These are phyloP conservation scores for Brachionus angularis DNA, from an alignment of 1,140 invertebrate genomes.

Conservation along the genomic window DNA sequence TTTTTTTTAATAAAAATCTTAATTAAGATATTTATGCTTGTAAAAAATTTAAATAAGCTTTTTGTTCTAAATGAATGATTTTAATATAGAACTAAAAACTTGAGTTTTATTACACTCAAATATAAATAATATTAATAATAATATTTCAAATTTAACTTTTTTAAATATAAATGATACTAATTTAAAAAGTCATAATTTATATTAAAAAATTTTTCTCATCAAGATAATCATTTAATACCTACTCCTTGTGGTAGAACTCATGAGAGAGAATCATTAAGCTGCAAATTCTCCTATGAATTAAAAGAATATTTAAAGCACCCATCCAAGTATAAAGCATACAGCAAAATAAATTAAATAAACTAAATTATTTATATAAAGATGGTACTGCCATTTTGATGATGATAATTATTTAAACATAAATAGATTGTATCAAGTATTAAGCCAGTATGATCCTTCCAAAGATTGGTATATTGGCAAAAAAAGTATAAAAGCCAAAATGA, in stretches of 20 bases:
- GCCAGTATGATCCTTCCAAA: constrained; percentile 2
- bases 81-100: no score
- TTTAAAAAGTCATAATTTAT: not conserved
- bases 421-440: not conserved
- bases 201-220: not conserved
- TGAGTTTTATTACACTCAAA: no score
- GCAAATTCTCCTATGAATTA: constrained; percentile 20
- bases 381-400: constrained; percentile 43
- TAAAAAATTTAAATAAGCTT: constrained; percentile 18
- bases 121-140: no score
- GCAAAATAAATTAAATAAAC: not conserved
- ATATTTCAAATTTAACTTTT: no score
- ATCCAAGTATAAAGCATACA: not conserved
- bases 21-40: no score
- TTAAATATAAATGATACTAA: no score
- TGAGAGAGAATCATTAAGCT: constrained; percentile 10
- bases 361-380: not conserved
- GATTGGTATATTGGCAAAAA: constrained; percentile 39
- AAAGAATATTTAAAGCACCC: not conserved
- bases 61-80: not conserved
- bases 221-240: not conserved
- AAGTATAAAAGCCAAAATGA: constrained; percentile 1
- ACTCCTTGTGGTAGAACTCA: not conserved
- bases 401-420: constrained; percentile 41
- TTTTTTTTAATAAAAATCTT: not conserved